Conservation (phyloP, 2,797 vertebrate species). For the Gastrophryne carolinensis region DNA sequence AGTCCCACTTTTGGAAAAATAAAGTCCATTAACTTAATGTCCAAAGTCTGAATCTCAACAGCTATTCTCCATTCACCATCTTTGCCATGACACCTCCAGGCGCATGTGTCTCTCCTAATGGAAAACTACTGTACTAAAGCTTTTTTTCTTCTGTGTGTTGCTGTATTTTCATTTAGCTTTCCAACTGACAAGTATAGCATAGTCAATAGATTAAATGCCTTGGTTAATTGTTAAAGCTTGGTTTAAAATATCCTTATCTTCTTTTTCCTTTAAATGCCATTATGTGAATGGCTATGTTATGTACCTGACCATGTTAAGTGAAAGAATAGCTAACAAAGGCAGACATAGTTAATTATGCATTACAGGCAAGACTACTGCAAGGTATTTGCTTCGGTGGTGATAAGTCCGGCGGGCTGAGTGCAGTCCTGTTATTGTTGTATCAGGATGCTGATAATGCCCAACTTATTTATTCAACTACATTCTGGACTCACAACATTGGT, state of each 20-base stretch:
- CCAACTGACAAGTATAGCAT: neutral
- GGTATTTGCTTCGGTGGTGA: slow-evolving; percentile 26
- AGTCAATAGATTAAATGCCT: neutral
- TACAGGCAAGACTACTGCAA: neutral
- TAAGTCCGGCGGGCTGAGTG: slow-evolving; percentile 7
- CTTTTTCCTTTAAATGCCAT: slow-evolving; percentile 1
- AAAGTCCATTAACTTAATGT: no score
- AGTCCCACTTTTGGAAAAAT: no score
- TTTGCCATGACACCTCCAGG: no score
- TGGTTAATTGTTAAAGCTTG: neutral
- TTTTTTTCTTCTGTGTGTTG: neutral
- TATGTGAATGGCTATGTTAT: neutral
- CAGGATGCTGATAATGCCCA: neutral
- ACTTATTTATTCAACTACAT: slow-evolving; percentile 19
- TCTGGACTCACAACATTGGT: slow-evolving; percentile 1
- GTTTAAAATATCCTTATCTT: slow-evolving; percentile 7
- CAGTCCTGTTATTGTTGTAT: slow-evolving; percentile 25
- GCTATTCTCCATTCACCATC: no score
- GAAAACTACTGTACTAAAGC: neutral
- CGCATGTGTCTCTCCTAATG: no score
- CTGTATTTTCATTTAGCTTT: neutral
- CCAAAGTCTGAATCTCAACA: no score
- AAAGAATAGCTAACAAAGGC: slow-evolving; percentile 4
- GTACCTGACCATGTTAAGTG: neutral
- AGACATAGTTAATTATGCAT: slow-evolving; percentile 25